Conservation (phyloP, 2,113 vertebrate genomes). For the Macquaria ambigua region DNA sequence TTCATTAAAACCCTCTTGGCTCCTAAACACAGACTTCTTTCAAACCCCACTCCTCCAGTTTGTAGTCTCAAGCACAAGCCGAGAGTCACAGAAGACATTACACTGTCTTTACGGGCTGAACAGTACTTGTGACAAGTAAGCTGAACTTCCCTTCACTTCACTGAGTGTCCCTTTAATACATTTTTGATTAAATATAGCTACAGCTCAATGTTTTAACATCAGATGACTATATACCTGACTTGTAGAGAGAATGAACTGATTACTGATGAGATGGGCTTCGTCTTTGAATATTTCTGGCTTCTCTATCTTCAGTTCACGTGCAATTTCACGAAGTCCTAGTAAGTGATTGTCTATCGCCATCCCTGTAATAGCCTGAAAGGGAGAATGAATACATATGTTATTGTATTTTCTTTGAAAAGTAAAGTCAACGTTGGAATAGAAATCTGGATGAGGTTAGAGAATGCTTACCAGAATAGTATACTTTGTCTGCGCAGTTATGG, state of each 20-base stretch:
- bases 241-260: constrained; percentile 94
- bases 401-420: background rate
- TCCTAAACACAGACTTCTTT: background rate
- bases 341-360: constrained; percentile 98
- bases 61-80: background rate
- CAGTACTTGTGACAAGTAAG: background rate
- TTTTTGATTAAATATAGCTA: background rate
- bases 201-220: constrained; percentile 3
- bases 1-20: background rate
- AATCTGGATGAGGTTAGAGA: background rate
- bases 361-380: constrained; percentile 91
- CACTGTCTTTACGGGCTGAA: background rate
- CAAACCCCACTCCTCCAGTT: background rate
- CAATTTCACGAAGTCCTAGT: constrained; percentile 91
- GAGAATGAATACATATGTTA: background rate
- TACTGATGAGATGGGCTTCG: constrained; percentile 90
- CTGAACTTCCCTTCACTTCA: background rate
- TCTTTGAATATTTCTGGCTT: constrained; percentile 93
- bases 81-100: background rate
- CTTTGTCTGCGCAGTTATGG: constrained; percentile 92
- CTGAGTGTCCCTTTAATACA: background rate
- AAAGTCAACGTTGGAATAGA: background rate
- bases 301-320: constrained; percentile 88
- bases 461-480: constrained; percentile 91
- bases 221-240: constrained; percentile 90